A percentile compares a stretch with the other conserved stretches of the same genome.
phyloP scores from a whole-genome alignment of 2,888 invertebrate species.

The Operophtera brumata region DNA sequence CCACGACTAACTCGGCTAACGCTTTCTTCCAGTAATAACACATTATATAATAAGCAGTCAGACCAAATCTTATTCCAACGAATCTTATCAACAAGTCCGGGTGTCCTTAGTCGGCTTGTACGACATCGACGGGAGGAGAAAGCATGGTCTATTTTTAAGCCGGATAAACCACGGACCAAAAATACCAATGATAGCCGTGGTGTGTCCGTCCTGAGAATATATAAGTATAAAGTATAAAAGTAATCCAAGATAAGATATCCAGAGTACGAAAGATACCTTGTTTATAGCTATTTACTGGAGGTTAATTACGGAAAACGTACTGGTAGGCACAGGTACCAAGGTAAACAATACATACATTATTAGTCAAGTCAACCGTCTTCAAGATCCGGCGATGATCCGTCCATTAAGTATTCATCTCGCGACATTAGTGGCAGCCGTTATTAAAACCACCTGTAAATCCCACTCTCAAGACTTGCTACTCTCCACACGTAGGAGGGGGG shows the following conservation, averaged over 20 bases:
- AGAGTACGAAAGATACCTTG: not conserved
- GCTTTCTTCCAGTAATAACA: no score
- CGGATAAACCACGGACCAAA: no score
- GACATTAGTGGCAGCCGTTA: conserved; percentile 77
- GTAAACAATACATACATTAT: conserved; percentile 50
- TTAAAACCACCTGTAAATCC: conserved; percentile 81
- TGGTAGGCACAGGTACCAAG: conserved; percentile 7
- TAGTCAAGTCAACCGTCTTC: conserved; percentile 50
- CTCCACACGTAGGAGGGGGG: conserved; percentile 64
- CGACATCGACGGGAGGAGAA: no score
- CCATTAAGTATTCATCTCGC: conserved; percentile 80
- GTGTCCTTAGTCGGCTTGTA: no score
- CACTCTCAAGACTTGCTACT: conserved; percentile 65
- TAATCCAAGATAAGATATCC: not conserved
- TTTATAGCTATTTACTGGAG: not conserved
- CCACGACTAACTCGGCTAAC: no score
- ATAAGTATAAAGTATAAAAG: not conserved
- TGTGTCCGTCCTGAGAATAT: no score
- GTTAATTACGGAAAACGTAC: not conserved
- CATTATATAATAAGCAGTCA: no score
- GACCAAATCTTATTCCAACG: no score
- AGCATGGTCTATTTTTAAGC: no score
- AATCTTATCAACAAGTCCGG: no score
- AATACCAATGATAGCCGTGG: no score
- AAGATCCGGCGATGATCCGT: conserved; percentile 62